phyloP scores from a whole-genome alignment of 2,113 vertebrate species.

The Tenrec ecaudatus region DNA sequence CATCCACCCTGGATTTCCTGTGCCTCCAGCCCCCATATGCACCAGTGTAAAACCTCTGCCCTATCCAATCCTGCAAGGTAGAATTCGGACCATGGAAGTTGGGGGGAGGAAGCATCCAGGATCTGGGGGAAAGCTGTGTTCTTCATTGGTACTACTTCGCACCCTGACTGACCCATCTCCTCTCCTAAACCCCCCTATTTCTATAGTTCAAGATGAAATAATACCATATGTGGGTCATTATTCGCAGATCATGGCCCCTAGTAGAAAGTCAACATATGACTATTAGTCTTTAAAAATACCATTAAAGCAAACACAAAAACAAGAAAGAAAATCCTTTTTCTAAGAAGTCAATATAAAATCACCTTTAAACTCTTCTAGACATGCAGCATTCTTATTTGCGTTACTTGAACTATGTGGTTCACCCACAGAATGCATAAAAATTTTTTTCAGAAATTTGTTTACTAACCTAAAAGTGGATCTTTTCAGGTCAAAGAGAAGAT shows the following conservation, averaged over 20 bases:
- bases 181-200: no score
- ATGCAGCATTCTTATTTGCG: not conserved
- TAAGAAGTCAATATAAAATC: not conserved
- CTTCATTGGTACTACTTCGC: no score
- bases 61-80: no score
- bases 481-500: not conserved
- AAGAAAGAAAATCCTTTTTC: not conserved
- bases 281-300: not conserved
- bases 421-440: not conserved
- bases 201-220: not conserved
- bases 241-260: not conserved
- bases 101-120: no score
- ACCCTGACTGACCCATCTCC: no score
- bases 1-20: no score
- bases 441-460: slow-evolving; percentile 7
- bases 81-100: no score
- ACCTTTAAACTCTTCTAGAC: not conserved
- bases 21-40: no score
- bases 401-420: not conserved
- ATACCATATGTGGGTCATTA: not conserved
- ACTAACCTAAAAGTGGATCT: slow-evolving; percentile 1
- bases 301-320: not conserved
- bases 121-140: no score
- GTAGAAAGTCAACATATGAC: not conserved
- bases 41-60: no score